Base-by-base conservation (phyloP, 2,113 vertebrate genomes). In the Stercorarius parasiticus region DNA sequence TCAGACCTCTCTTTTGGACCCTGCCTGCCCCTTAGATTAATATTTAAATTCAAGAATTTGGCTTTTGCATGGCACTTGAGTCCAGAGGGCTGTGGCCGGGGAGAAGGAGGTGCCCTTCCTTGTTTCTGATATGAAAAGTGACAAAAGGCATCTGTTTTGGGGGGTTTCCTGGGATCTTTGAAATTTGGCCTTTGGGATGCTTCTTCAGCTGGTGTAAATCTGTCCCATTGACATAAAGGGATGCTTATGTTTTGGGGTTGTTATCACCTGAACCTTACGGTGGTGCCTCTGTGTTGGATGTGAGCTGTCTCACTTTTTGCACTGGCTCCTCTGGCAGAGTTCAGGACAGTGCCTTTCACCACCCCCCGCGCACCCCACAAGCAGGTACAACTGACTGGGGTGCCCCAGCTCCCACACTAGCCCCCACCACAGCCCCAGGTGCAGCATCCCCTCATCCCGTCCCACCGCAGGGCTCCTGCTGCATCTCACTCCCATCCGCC, bases 361-460 rank as follows among this genome's bases (percentile, higher is more conserved):
- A 62, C 13, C 1, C 14, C 3, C 11, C 13, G 1, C 3, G 7
- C 25, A 64, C 13, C 20, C 20, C 62, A 58, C 49, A 45, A 11
- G 18, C 25, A 83, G 11, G 6, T 25, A 42, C n/a, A 67, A 13
- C 22, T 3, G 42, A 36, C 52, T 29, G 64, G 55, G 10, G 5
- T n/a, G 5, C 4, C 43, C 12, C 30, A 56, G 40, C 47, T 82
- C 43, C 19, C 30, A 32, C 0, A 0, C 27, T 4, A 27, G 15
- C 43, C 38, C 27, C 0, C 1, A 2, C 32, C 55, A 45, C 38
- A 58, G 40, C 9, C 11, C 11, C 1, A 3, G 16, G 26, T 20
- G 15, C 32, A 69, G 11, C 42, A 62, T 40, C 49, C 14, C 30
- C 22, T 20, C 50, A 45, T 53, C 23, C 22, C 21, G 22, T 11